Evolutionary conservation across 92 coral and sea anemone genomes (phyloP).

Genomic region (Epizoanthus rinbou): DNA sequence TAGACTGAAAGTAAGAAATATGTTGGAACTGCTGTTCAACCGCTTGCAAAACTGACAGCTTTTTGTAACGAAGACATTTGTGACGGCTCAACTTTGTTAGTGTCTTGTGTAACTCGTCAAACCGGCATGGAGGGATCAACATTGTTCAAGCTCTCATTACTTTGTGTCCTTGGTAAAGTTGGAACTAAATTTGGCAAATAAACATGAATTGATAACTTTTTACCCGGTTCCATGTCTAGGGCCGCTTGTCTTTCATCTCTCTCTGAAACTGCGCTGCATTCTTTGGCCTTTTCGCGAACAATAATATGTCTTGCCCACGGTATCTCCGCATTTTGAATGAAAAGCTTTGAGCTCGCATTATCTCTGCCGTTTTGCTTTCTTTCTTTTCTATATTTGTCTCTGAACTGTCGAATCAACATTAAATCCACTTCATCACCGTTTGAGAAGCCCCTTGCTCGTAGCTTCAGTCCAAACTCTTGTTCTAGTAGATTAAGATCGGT

Average conservation of each 20-base stretch:
- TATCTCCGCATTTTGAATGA: conserved; percentile 45
- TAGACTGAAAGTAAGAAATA: too few relatives aligned
- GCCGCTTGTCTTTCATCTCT: conserved; percentile 15
- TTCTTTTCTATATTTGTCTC: conserved; percentile 52
- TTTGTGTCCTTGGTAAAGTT: background rate
- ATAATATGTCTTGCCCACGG: conserved; percentile 91
- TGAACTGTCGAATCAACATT: conserved; percentile 64
- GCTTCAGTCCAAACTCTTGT: conserved; percentile 72
- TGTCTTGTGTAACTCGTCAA: background rate
- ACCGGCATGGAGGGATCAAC: background rate
- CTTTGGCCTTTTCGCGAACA: conserved; percentile 25
- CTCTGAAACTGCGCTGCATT: background rate
- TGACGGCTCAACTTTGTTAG: background rate
- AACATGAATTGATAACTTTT: conserved; percentile 82
- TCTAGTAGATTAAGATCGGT: conserved; percentile 67
- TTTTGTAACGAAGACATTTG: background rate
- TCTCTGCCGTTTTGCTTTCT: conserved; percentile 31
- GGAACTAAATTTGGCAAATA: conserved; percentile 69
- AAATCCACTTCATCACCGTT: conserved; percentile 63
- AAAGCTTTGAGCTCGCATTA: conserved; percentile 32
- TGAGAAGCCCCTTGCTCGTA: conserved; percentile 60
- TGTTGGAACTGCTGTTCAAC: too few relatives aligned
- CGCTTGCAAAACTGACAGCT: background rate
- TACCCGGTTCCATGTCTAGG: conserved; percentile 62
- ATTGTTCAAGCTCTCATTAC: background rate